Evolutionary conservation across 1,140 invertebrate species (phyloP), one percentile per base, ranked within the genome.

Genomic region (Pogonognathellus flavescens): DNA sequence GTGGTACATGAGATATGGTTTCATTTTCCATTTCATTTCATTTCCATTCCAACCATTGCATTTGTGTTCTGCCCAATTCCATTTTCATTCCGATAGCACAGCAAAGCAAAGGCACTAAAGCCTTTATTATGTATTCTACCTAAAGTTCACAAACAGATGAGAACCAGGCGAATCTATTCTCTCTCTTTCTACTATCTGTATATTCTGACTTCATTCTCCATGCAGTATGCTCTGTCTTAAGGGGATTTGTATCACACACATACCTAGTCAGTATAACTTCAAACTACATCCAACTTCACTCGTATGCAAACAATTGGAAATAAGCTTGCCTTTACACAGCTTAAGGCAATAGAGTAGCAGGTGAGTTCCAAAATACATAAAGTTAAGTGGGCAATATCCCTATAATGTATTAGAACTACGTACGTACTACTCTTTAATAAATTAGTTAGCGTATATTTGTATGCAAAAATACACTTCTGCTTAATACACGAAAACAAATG

Each of bases 1-100:
- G 70, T 57, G 2, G 2, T 31, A 49, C 41, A 50, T 76, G 70
- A 76, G 70, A 76, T 76, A 76, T 50, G 70, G 70, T 18, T 76
- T 76, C 41, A 76, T 50, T 76, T 76, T 76, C 25, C 70, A 50
- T 76, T 76, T 76, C 70, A 41, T 76, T 76, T 76, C 22, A 41
- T 76, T 49, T 31, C 16, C 22, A 41, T 76, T 49, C 70, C 16
- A 76, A 76, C 70, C 70, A 41, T 76, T 76, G 25, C 14, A 76
- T 76, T 76, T 41, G 25, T 18, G 31, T 76, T 76, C 70, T 76
- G 70, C 14, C 49, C 25, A 14, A 76, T 76, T 72, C 70, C 70
- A 76, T 31, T 76, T 76, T 76, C 70, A 49, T 76, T 76, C 18
- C 22, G n/a, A 57, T 57, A 57, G 11, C n/a, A 13, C 53, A 57